Conservation (phyloP, 1,140 invertebrate genomes). For the Uloborus diversus region DNA sequence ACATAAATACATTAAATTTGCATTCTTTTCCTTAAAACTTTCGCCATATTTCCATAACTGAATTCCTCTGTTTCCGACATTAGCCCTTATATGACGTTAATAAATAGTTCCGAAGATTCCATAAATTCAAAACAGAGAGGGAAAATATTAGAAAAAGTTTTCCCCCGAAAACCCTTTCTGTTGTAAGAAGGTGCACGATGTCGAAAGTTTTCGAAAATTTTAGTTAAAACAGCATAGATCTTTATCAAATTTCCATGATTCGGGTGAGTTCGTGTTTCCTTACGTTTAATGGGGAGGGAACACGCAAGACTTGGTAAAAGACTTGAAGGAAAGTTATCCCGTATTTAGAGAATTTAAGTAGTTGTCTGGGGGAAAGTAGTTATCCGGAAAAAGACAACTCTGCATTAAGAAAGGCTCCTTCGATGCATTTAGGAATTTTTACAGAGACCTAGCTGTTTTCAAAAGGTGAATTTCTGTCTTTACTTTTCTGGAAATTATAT, state of each 20-base stretch:
- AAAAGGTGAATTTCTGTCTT: too few species aligned
- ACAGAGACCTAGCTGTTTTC: too few species aligned
- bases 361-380: too few species aligned
- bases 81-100: conserved; percentile 30
- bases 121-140: conserved; percentile 22
- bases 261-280: too few species aligned
- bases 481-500: too few species aligned
- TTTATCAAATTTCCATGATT: conserved; percentile 32
- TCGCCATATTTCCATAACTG: conserved; percentile 15
- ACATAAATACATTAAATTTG: conserved; percentile 46
- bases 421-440: too few species aligned
- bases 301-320: too few species aligned
- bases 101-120: conserved; percentile 23
- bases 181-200: too few species aligned
- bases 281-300: conserved; percentile 13
- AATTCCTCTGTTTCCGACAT: conserved; percentile 3
- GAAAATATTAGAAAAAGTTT: conserved; percentile 21
- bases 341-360: too few species aligned
- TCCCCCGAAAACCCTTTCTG: background rate
- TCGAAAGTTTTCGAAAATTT: conserved; percentile 37
- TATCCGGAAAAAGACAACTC: too few species aligned
- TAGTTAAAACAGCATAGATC: conserved; percentile 44
- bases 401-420: too few species aligned
- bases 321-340: too few species aligned
- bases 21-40: conserved; percentile 31